phyloP scores from a whole-genome alignment of 2,113 vertebrate genomes.

The Connochaetes taurinus region DNA sequence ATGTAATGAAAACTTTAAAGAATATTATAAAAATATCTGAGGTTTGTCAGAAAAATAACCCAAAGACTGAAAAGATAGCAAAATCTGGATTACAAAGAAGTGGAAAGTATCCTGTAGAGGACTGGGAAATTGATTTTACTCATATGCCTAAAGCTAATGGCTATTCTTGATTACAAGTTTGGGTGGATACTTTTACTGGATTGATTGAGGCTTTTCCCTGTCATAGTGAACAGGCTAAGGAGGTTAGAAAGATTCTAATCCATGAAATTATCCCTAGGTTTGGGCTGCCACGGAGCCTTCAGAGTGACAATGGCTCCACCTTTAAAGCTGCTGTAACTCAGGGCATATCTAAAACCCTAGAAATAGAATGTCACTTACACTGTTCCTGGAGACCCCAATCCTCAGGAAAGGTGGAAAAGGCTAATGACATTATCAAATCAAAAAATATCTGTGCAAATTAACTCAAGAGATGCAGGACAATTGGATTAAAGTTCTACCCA shows the following conservation, averaged over 20 bases:
- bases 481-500: not conserved
- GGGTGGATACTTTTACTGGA: no score
- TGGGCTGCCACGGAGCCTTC: not conserved
- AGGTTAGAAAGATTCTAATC: not conserved
- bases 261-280: not conserved
- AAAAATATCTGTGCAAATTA: not conserved
- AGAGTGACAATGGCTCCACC: not conserved
- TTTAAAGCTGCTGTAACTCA: not conserved
- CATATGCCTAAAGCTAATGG: not conserved
- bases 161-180: not conserved
- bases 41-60: not conserved
- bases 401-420: not conserved
- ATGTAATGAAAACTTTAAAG: not conserved
- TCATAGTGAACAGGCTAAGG: not conserved
- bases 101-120: not conserved
- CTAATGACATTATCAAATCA: not conserved
- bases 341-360: not conserved
- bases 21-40: not conserved
- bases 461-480: not conserved
- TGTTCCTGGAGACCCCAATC: not conserved
- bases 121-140: not conserved
- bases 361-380: not conserved
- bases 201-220: not conserved
- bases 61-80: not conserved
- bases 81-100: not conserved